These are phyloP conservation scores for Volucella inanis DNA, from an alignment of 2,888 invertebrate species.

Conservation along the genomic window DNA sequence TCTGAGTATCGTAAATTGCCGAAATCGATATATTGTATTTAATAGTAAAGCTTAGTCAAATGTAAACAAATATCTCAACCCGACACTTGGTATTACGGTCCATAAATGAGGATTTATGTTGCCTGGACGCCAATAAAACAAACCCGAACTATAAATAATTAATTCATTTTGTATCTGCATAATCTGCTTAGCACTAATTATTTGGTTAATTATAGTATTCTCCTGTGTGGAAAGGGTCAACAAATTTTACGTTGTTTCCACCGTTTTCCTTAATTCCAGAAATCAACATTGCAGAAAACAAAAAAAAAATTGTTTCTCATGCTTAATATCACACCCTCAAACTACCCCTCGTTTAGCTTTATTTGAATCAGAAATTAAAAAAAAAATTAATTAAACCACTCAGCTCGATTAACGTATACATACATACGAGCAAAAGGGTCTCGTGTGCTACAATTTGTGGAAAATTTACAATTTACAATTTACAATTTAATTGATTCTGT, in stretches of 20 bases:
- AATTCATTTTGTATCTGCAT: conserved; percentile 43
- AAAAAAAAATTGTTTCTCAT: conserved; percentile 11
- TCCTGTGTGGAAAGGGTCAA: not conserved
- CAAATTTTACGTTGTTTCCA: conserved; percentile 14
- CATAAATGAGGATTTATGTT: not conserved
- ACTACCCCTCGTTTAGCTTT: not conserved
- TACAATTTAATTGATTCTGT: conserved; percentile 31
- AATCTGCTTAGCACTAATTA: conserved; percentile 46
- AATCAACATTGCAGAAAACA: not conserved
- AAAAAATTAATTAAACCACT: conserved; percentile 20
- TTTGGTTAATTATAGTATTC: conserved; percentile 9
- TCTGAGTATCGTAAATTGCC: too few species aligned
- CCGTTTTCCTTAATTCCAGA: conserved; percentile 16
- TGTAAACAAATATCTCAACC: not conserved
- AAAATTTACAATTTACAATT: conserved; percentile 12
- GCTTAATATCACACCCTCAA: not conserved
- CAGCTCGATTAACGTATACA: conserved; percentile 13
- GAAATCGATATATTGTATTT: too few species aligned
- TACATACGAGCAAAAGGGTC: not conserved
- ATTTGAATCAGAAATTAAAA: not conserved
- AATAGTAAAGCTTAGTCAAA: too few species aligned
- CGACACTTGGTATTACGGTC: not conserved
- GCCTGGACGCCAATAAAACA: not conserved
- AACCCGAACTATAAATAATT: conserved; percentile 40
- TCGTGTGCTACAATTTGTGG: not conserved